phyloP scores from a whole-genome alignment of 2,113 vertebrate species.

The Platichthys stellatus region DNA sequence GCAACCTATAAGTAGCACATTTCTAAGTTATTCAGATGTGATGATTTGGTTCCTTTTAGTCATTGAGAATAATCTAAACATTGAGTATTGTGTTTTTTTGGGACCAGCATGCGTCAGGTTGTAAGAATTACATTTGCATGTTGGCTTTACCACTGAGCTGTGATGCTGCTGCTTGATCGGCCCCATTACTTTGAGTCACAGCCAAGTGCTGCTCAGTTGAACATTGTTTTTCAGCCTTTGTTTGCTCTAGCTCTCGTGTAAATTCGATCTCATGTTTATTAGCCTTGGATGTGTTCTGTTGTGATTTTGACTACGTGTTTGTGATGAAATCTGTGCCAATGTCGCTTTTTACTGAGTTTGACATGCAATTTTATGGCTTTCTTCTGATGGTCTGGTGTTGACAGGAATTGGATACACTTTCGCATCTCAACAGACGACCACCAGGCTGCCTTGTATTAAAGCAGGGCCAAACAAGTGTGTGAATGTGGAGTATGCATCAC shows the following conservation, averaged over 20 bases:
- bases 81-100: background rate
- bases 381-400: background rate
- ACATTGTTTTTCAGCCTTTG: slow-evolving; percentile 47
- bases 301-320: slow-evolving; percentile 23
- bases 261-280: slow-evolving; percentile 26
- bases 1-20: no score
- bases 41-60: no score
- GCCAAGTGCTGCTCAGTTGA: slow-evolving; percentile 49
- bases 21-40: no score
- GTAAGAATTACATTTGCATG: slow-evolving; percentile 11
- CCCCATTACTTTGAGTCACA: slow-evolving; percentile 54
- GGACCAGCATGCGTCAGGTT: slow-evolving; percentile 1
- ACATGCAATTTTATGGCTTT: slow-evolving; percentile 1
- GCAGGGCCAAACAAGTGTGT: slow-evolving; percentile 34
- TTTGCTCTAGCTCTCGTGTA: slow-evolving; percentile 25
- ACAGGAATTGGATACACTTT: slow-evolving; percentile 1
- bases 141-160: slow-evolving; percentile 17
- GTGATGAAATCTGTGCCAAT: slow-evolving; percentile 22
- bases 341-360: slow-evolving; percentile 13
- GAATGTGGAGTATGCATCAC: slow-evolving; percentile 35
- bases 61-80: background rate
- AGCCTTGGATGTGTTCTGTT: slow-evolving; percentile 31
- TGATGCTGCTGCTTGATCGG: slow-evolving; percentile 48
- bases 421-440: slow-evolving; percentile 12
- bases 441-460: slow-evolving; percentile 16